phyloP scores from a whole-genome alignment of 2,113 vertebrate genomes.

The Scopus umbretta region DNA sequence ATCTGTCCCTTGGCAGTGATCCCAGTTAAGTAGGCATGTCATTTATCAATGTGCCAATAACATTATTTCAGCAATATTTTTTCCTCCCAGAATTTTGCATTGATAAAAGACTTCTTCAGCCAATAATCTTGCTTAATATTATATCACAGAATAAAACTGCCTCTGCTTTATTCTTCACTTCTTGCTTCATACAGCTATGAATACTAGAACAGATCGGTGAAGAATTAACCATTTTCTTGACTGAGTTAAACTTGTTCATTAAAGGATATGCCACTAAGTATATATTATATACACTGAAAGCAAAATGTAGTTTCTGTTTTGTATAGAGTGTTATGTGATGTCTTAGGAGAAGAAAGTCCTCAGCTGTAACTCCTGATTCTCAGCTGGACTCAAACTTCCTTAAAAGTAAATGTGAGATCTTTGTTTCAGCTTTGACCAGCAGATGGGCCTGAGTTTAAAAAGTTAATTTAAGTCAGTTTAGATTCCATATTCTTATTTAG shows the following conservation, averaged over 20 bases:
- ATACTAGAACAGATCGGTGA: not conserved
- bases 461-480: not conserved
- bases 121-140: constrained; percentile 9
- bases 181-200: not conserved
- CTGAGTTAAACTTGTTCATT: not conserved
- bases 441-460: not conserved
- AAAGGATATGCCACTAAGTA: not conserved
- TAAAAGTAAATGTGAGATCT: not conserved
- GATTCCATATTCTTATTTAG: not conserved
- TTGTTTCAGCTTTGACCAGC: not conserved
- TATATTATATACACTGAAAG: not conserved
- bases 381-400: not conserved
- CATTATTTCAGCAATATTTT: constrained; percentile 11
- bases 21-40: constrained; percentile 16
- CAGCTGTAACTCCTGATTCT: not conserved
- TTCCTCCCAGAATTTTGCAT: constrained; percentile 16
- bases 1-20: constrained; percentile 42
- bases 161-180: not conserved
- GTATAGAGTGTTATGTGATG: not conserved
- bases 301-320: not conserved
- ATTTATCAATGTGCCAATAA: constrained; percentile 57
- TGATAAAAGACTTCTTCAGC: constrained; percentile 3
- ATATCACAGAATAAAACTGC: not conserved
- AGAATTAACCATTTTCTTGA: not conserved
- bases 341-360: not conserved